A percentile compares a stretch with the other conserved stretches of the same genome.
Conservation (phyloP, 2,113 vertebrate genomes). For the Gallinago undulata region DNA sequence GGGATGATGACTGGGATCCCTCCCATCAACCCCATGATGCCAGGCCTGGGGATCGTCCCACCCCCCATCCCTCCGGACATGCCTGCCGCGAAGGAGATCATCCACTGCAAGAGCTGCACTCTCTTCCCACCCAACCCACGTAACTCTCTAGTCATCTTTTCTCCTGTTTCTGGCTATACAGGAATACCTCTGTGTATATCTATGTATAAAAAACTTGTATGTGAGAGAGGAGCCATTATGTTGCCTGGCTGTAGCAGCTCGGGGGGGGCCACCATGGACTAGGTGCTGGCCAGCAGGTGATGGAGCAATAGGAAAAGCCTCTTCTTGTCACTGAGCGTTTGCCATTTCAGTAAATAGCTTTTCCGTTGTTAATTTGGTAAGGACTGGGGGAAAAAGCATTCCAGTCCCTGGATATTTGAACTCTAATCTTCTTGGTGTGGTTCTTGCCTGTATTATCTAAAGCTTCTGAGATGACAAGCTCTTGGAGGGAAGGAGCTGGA, state of each 20-base stretch:
- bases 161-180: not conserved
- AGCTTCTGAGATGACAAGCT: not conserved
- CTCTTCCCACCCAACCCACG: conserved; percentile 95
- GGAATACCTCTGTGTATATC: accelerated
- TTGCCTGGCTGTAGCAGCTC: not conserved
- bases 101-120: conserved; percentile 97
- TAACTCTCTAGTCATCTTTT: conserved; percentile 65
- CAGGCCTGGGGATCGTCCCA: conserved; percentile 89
- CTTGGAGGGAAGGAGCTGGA: not conserved
- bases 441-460: not conserved
- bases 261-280: not conserved
- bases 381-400: not conserved
- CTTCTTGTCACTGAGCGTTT: not conserved
- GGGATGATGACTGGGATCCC: conserved; percentile 93
- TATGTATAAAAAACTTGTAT: accelerated
- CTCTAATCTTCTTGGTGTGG: not conserved
- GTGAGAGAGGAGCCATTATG: not conserved
- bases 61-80: conserved; percentile 86
- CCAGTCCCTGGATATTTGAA: not conserved
- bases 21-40: conserved; percentile 93
- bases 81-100: conserved; percentile 92
- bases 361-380: not conserved
- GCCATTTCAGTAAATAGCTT: not conserved
- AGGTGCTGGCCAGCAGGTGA: not conserved
- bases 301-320: not conserved